Percentiles rank a stretch among this genome's conserved stretches.
Evolutionary conservation across 1,140 invertebrate genomes (phyloP).

Genomic region (Meloidogyne hapla): DNA sequence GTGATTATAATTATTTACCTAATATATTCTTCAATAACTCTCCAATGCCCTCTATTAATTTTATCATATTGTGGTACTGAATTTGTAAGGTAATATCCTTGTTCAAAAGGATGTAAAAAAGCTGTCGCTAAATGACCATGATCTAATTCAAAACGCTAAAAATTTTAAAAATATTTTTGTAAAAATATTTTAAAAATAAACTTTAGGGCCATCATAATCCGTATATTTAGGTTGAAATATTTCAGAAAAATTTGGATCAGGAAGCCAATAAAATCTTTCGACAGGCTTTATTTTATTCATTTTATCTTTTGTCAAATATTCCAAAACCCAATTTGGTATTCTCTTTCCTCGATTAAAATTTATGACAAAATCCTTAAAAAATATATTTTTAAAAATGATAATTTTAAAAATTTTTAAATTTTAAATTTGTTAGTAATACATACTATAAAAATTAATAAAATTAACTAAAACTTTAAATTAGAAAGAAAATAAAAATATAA

Average conservation of each 20-base stretch:
- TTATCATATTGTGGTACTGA: background rate
- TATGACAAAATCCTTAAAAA: background rate
- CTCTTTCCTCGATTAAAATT: background rate
- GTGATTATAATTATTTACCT: too few species aligned
- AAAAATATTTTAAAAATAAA: background rate
- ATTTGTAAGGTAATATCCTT: conserved; percentile 1
- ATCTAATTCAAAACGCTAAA: background rate
- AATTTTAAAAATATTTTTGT: background rate
- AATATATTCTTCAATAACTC: conserved; percentile 2
- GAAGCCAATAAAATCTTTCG: background rate
- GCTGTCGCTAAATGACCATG: background rate
- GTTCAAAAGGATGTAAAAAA: background rate
- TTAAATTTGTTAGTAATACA: too few species aligned
- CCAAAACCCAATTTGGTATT: background rate
- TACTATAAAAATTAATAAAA: too few species aligned
- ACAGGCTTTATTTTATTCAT: background rate
- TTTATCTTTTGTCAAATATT: background rate
- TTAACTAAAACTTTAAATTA: too few species aligned
- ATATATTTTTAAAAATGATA: background rate
- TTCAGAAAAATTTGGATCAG: background rate
- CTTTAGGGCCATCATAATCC: background rate
- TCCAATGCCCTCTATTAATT: background rate
- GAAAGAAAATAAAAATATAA: too few species aligned
- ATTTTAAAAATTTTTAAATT: too few species aligned
- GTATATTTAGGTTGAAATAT: background rate